Percentiles rank a stretch among this genome's conserved stretches.
Conservation (phyloP, 2,113 vertebrate species). For the Struthidea cinerea region DNA sequence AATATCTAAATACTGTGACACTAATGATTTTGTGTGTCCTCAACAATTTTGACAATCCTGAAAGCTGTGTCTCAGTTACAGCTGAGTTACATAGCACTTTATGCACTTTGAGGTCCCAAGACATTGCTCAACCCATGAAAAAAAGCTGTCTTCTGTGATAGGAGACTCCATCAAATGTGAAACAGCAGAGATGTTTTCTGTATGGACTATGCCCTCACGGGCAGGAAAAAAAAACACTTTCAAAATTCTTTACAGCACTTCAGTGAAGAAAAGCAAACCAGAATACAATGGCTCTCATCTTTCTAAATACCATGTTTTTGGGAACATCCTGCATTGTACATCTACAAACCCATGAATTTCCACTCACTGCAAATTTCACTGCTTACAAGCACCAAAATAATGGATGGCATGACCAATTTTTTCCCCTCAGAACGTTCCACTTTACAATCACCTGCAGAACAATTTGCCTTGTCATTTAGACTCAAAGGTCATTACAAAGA, state of each 20-base stretch:
- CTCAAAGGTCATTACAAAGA: neutral
- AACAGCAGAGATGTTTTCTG: neutral
- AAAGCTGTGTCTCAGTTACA: neutral
- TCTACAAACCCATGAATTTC: neutral
- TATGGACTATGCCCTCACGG: neutral
- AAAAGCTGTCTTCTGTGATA: neutral
- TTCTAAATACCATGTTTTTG: neutral
- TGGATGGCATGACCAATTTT: neutral
- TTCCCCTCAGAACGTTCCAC: neutral
- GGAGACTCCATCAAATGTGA: neutral
- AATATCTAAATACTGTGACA: neutral
- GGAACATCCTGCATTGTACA: rapidly evolving
- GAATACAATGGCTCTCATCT: neutral
- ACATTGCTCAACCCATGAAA: neutral
- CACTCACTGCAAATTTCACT: neutral
- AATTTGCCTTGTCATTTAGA: neutral
- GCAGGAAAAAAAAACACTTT: neutral
- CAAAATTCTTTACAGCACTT: neutral
- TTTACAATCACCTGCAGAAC: neutral
- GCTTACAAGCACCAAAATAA: neutral
- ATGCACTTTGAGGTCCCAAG: neutral
- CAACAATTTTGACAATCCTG: neutral
- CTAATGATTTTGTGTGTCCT: neutral
- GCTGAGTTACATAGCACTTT: neutral
- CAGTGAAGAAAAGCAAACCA: neutral